Evolutionary conservation across 2,797 vertebrate species (phyloP), one percentile per base, ranked within the genome.

Genomic region (Morus bassanus): DNA sequence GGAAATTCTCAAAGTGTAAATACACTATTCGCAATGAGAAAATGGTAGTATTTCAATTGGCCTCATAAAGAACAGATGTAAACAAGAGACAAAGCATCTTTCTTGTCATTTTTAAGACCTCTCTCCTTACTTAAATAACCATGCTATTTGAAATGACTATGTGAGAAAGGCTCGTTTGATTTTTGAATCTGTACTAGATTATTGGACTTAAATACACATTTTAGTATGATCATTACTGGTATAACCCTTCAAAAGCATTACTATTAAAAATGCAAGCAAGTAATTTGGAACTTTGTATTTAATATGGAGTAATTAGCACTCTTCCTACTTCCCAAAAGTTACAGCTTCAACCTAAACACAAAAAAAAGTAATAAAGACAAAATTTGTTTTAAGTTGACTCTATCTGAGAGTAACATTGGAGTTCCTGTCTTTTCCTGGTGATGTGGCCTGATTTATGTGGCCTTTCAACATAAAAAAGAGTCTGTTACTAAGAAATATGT

Each of bases 401-500:
- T 85, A 13, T 68, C 75, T 87, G 43, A 72, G 64, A 78, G 22
- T 72, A 48, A 80, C 17, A 37, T 10, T 24, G 10, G 53, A 88
- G 7, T 59, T 79, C 43, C 41, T 86, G 70, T 63, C n/a, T 90
- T 90, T 89, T 91, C n/a, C 54, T 73, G n/a, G 16, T 37, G 54
- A 54, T 87, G 30, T 56, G 43, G 18, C 63, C 54, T 85, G n/a
- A 70, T 95, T 92, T 85, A 78, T 2, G 2, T 74, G 11, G 10
- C 64, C 70, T 86, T 87, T 88, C 35, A 78, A 74, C 67, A 93
- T 68, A 87, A 85, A 92, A 88, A 95, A 69, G 43, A 94, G 30
- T 30, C 37, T 76, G 31, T 39, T 96, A 43, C 54, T 91, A 57
- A 93, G 59, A 96, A 94, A 95, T 69, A 57, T 13, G 11, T 43